A percentile compares a stretch with the other conserved stretches of the same genome.
Conservation (phyloP, 2,888 invertebrate species). For the Dicranocentrus wangi region DNA sequence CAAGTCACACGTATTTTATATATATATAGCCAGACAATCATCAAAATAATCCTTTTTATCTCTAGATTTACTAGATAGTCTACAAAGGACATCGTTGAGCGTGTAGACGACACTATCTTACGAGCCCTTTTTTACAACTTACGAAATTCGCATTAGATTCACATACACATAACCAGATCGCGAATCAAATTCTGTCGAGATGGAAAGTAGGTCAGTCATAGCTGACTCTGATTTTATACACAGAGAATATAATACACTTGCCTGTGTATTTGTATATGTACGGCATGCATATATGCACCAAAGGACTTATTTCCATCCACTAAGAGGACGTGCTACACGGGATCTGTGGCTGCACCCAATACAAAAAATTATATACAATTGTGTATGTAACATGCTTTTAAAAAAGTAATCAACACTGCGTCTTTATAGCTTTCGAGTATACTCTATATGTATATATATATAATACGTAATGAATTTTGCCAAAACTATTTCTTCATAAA, state of each 20-base stretch:
- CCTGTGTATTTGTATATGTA: background rate
- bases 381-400: no score
- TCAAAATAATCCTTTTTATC: no score
- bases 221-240: slow-evolving; percentile 4
- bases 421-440: slow-evolving; percentile 1
- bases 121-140: slow-evolving; percentile 22
- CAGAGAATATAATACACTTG: background rate
- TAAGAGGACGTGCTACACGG: slow-evolving; percentile 34
- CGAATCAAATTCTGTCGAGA: slow-evolving; percentile 56
- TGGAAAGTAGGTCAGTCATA: slow-evolving; percentile 53
- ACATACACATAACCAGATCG: slow-evolving; percentile 31
- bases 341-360: slow-evolving; percentile 30
- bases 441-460: no score
- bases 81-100: background rate
- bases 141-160: slow-evolving; percentile 52
- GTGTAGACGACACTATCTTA: background rate
- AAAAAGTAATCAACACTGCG: background rate
- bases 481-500: background rate
- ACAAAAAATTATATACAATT: no score
- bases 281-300: background rate
- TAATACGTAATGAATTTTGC: no score
- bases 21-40: no score
- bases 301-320: no score
- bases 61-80: background rate
- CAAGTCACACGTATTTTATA: background rate